Base-by-base conservation (phyloP, 1,140 invertebrate genomes). In the Zaprionus ghesquierei region DNA sequence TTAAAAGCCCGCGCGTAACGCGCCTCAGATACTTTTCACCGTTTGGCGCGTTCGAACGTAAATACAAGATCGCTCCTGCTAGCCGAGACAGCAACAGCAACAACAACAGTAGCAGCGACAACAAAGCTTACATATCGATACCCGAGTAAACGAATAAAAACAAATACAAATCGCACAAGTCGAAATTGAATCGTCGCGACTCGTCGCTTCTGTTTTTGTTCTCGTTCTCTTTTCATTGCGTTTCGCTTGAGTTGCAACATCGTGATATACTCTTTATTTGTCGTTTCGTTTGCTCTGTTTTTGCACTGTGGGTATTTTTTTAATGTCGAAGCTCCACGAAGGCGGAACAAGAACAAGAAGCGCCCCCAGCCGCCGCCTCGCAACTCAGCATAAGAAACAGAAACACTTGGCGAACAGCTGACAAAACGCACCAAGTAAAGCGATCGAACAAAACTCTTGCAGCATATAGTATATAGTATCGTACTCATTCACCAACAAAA, bases 21-120 rank as follows among this genome's bases (percentile, higher is more conserved):
- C 63, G 62, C 64, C 79, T 87, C 84, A 87, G 74, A 87, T 80
- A 87, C 84, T 84, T 84, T 84, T 64, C 85, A 79, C 73, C 71
- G 76, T 70, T 77, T 74, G 59, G 44, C 77, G 74, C 74, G 77
- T 65, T 65, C 70, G 74, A 77, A 84, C 69, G 69, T 70, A 68
- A 25, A 51, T 9, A 63, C 71, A 62, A 38, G 38, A 60, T 81
- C 51, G 63, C 59, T 68, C 63, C 61, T 59, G 59, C 49, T 69
- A 69, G 33, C 44, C 22, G 31, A 60, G 22, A 66, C 46, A 49
- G 5, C 22, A 54, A 60, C 8, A 22, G 23, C 13, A 46, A 10
- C 22, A 46, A 29, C 25, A 1, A 31, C 15, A 51, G 20, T 18
- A 58, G 33, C 18, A 15, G 29, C 9, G 22, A 59, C 13, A 50